Conservation (phyloP, 2,113 vertebrate species). For the Sterrhoptilus dennistouni region DNA sequence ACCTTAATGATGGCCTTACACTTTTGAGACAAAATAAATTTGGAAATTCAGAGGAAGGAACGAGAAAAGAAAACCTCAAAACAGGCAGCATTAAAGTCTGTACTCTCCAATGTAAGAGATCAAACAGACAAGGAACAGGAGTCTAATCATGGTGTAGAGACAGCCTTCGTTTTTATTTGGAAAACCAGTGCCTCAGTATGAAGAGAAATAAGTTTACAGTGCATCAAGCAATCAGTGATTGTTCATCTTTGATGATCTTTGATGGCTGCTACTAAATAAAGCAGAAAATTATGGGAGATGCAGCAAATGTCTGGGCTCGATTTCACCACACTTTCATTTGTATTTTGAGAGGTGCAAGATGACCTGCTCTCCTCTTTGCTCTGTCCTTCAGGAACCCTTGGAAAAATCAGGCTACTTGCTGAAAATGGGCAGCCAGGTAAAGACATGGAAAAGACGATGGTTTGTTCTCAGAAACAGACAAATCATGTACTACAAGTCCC, state of each 20-base stretch:
- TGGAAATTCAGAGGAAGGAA: not conserved
- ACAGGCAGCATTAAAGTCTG: not conserved
- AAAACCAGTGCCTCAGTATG: not conserved
- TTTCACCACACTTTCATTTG: not conserved
- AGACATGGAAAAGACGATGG: slow-evolving; percentile 90
- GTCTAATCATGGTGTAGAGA: not conserved
- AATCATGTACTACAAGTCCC: slow-evolving; percentile 89
- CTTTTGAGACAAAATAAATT: not conserved
- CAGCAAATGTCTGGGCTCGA: not conserved
- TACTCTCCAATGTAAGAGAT: not conserved
- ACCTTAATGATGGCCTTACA: not conserved
- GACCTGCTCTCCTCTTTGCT: not conserved
- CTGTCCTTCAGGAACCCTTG: slow-evolving; percentile 76
- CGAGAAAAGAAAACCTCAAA: not conserved
- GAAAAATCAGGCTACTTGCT: slow-evolving; percentile 90
- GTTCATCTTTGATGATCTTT: not conserved
- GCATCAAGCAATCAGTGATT: not conserved
- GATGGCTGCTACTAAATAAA: not conserved
- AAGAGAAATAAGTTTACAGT: not conserved
- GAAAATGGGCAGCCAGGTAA: slow-evolving; percentile 88
- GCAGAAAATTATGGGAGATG: not conserved
- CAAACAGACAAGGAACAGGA: not conserved
- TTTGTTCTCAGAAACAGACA: slow-evolving; percentile 88
- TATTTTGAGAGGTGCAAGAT: not conserved
- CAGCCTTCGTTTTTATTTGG: not conserved